Evolutionary conservation across 2,113 vertebrate genomes (phyloP).

Genomic region (Ranitomeya imitator): DNA sequence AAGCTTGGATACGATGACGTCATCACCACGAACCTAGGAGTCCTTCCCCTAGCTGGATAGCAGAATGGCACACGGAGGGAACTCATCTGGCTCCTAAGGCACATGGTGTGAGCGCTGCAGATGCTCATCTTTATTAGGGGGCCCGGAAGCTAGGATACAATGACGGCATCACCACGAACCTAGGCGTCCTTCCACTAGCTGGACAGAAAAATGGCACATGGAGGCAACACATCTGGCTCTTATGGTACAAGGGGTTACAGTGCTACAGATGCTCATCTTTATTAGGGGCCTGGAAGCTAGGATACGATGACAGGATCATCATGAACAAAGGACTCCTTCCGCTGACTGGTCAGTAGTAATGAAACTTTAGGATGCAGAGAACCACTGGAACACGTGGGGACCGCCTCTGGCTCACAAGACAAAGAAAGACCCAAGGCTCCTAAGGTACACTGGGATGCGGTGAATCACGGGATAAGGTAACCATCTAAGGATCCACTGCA

Average conservation of each 20-base stretch:
- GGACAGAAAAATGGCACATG: too few species aligned
- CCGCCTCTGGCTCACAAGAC: conserved; percentile 18
- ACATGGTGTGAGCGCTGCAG: too few species aligned
- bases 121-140: too few species aligned
- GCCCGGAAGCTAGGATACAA: too few species aligned
- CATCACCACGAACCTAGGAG: conserved; percentile 6
- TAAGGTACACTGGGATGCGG: conserved; percentile 24
- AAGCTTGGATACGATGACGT: not conserved
- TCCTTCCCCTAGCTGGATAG: conserved; percentile 25
- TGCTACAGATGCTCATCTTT: conserved; percentile 6
- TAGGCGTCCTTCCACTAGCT: too few species aligned
- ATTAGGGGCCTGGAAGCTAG: not conserved
- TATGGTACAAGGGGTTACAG: too few species aligned
- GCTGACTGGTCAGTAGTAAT: conserved; percentile 1
- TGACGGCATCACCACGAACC: too few species aligned
- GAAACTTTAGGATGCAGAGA: conserved; percentile 21
- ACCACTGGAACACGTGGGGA: conserved; percentile 11
- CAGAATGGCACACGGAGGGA: too few species aligned
- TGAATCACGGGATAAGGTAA: conserved; percentile 35
- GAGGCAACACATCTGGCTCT: too few species aligned
- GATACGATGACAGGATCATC: not conserved
- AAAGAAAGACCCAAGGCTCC: conserved; percentile 8
- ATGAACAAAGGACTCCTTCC: conserved; percentile 41
- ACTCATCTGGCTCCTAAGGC: too few species aligned
- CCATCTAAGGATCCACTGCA: conserved; percentile 34